A percentile compares a stretch with the other conserved stretches of the same genome.
Evolutionary conservation across 2,113 vertebrate species (phyloP).

Genomic region (Channa maculata): DNA sequence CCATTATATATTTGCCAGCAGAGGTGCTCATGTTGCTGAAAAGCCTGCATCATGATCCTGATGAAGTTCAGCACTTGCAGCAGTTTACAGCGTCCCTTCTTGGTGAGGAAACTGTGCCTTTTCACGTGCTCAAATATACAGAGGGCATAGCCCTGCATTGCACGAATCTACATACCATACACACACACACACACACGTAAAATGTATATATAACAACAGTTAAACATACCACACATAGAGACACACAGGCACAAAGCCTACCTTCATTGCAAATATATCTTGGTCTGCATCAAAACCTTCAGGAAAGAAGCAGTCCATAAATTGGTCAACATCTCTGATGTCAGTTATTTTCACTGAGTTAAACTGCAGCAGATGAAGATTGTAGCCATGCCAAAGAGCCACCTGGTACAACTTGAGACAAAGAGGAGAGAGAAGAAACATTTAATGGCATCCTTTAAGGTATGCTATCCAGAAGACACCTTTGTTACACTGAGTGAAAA

Average conservation of each 20-base stretch:
- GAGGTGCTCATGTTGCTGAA: constrained; percentile 69
- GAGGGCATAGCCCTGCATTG: constrained; percentile 65
- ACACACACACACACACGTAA: constrained; percentile 19
- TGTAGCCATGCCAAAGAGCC: constrained; percentile 91
- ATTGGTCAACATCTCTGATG: constrained; percentile 80
- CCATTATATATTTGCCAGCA: constrained; percentile 71
- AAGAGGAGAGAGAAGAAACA: not conserved
- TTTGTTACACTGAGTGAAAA: too few relatives aligned
- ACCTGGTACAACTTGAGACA: constrained; percentile 87
- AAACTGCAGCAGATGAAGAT: constrained; percentile 86
- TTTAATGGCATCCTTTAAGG: not conserved
- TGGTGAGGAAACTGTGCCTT: constrained; percentile 74
- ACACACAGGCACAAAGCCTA: constrained; percentile 24
- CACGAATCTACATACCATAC: constrained; percentile 52
- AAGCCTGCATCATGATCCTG: constrained; percentile 74
- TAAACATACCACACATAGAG: constrained; percentile 6
- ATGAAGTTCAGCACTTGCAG: constrained; percentile 82
- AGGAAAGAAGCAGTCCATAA: constrained; percentile 88
- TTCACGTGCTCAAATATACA: constrained; percentile 87
- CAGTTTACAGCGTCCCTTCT: constrained; percentile 82
- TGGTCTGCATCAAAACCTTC: constrained; percentile 84
- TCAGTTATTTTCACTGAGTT: constrained; percentile 76
- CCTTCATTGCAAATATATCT: constrained; percentile 84
- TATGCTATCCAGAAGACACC: not conserved
- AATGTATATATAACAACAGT: not conserved